Evolutionary conservation across 1,140 invertebrate genomes (phyloP), one percentile per base, ranked within the genome.

Genomic region (Drosophila melanica): DNA sequence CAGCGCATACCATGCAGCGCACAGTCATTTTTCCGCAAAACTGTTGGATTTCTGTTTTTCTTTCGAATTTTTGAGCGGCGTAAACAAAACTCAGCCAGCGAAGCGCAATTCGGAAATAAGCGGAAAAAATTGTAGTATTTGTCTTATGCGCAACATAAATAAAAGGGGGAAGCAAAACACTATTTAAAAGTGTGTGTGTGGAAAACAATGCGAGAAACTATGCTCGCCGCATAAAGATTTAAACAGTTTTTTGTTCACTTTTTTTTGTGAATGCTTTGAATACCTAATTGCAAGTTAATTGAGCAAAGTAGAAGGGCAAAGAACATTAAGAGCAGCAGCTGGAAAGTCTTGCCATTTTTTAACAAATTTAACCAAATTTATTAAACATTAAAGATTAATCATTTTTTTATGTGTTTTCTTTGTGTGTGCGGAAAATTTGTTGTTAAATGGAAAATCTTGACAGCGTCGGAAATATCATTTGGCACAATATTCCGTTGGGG

Each of bases 391-490:
- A 50, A 50, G 35, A 81, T 81, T 69, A 75, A 77, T 73, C 55
- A 62, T 35, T 66, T 77, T 45, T 58, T 41, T 20, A 37, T 37
- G 30, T 48, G 33, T 55, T 27, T 39, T 23, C 18, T 16, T 37
- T n/a, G 60, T 37, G 33, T 54, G 50, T 63, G 58, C 14, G 33
- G 48, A 74, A 74, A 68, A 69, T 10, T 60, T 73, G 12, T 53
- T 14, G 9, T 11, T 39, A 53, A 75, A 59, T 75, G 58, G 53
- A 48, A 75, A 69, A 44, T 45, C 39, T 69, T 57, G 58, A 62
- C 66, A 64, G 59, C 51, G 53, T 57, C 75, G 82, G 82, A 86
- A 89, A 86, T 79, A 64, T 79, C 82, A 70, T 48, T 86, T 76
- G 45, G 42, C 63, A 51, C 58, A 37, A 18, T 27, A 55, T 48